Evolutionary conservation across 2,113 vertebrate species (phyloP), one percentile per base, ranked within the genome.

Genomic region (Macquaria ambigua): DNA sequence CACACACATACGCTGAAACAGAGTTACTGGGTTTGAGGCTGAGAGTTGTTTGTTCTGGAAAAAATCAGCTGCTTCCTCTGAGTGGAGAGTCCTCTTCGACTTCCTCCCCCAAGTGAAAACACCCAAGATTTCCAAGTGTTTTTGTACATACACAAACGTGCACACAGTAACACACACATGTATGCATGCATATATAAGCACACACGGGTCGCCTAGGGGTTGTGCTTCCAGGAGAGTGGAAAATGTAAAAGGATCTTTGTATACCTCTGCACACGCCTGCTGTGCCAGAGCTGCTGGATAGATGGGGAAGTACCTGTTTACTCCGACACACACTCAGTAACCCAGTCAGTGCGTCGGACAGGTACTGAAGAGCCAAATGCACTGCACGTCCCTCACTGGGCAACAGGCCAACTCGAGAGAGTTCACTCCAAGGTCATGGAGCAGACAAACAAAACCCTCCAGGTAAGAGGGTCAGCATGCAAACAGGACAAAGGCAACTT

Each of bases 211-310:
- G 25, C 50, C 61, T 21, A 25, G 63, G 34, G 59, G 73, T 78
- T 77, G 55, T 81, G 74, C 73, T 81, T 89, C 70, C 48, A 82
- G 62, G 74, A 85, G 83, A 88, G 89, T 79, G 84, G 80, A 90
- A 85, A 75, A 80, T 87, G 75, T 84, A 84, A 90, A 86, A 86
- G 82, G 90, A 90, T 85, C 89, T 90, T 92, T 93, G 89, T 90
- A 53, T 68, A 75, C 58, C 21, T 73, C 69, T 75, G 75, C 43
- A 81, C 52, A 79, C 8, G 50, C 46, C 77, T 76, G 84, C 74
- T 68, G 67, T 66, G 79, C 85, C 77, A 83, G 58, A 46, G 52
- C 61, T 74, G 61, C 55, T 52, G 74, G 82, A 74, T 77, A 73
- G 83, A 50, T 48, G 75, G 77, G 76, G 85, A 85, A 90, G 86